Base-by-base conservation (phyloP, 1,140 invertebrate species). In the Drosophila bifasciata region DNA sequence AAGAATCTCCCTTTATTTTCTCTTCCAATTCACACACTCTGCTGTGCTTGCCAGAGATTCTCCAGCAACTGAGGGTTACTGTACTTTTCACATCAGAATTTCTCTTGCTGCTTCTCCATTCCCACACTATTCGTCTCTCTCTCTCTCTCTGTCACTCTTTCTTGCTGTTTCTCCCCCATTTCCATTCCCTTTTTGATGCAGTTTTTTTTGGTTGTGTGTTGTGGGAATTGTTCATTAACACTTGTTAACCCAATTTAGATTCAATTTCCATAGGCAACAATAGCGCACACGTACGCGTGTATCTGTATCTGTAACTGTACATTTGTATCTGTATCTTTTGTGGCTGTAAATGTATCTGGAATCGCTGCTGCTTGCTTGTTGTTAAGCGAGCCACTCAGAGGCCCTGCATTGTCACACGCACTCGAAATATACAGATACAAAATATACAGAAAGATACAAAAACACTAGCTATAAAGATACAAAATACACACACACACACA, bases 211-310 rank as follows among this genome's bases (percentile, higher is more conserved):
- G 46, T 40, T 57, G 67, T 49, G 45, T 55, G 36, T 53, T 69
- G 64, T 70, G 73, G 74, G 61, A 69, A 75, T 77, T 88, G 79
- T 83, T 70, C 84, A 86, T 86, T 86, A 86, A 89, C 81, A 86
- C 81, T 86, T 86, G 83, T 86, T 86, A 86, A 86, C 84, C 81
- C 83, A 86, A 86, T 86, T 86, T 88, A 86, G 69, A 83, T 80
- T 88, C 74, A 86, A 86, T 86, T 86, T 88, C 83, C 83, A 88
- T 86, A 88, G 81, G 74, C 62, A 55, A 52, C 61, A 28, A 36
- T 13, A 4, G 3, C 32, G 32, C 8, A 32, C 28, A 9, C 28
- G 8, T 9, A 9, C 55, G 76, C 69, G 67, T 32, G 15, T 40
- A 43, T 43, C 25, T 45, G 53, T 28, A 44, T 44, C 52, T 56